Evolutionary conservation across 1,140 invertebrate species (phyloP).

Genomic region (Trialeurodes vaporariorum): DNA sequence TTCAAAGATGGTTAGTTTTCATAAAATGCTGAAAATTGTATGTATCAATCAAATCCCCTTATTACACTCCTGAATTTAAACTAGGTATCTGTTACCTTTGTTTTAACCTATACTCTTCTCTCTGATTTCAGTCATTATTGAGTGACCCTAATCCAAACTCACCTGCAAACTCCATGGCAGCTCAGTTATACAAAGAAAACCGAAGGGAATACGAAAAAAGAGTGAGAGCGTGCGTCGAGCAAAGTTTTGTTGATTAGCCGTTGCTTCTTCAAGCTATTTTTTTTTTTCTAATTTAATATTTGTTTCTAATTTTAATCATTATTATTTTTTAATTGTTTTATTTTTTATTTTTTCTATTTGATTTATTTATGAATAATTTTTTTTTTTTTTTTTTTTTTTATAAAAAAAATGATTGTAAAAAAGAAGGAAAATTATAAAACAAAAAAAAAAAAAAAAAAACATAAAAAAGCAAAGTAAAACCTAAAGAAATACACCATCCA

Average conservation of each 20-base stretch:
- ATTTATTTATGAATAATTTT: too few relatives aligned
- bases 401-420: neutral
- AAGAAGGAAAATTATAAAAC: neutral
- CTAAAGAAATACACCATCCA: too few relatives aligned
- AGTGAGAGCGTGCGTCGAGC: conserved; percentile 92
- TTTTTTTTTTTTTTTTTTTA: neutral
- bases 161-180: conserved; percentile 90
- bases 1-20: too few relatives aligned
- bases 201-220: conserved; percentile 91
- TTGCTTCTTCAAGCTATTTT: neutral
- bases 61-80: too few relatives aligned
- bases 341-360: neutral
- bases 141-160: conserved; percentile 96
- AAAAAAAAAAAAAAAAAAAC: neutral
- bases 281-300: neutral
- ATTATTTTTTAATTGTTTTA: neutral
- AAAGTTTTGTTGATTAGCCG: conserved; percentile 81
- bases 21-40: too few relatives aligned
- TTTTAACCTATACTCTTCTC: neutral
- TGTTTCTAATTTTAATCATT: neutral
- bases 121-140: conserved; percentile 59
- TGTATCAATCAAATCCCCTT: too few relatives aligned
- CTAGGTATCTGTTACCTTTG: too few relatives aligned
- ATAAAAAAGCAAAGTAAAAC: too few relatives aligned
- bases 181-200: conserved; percentile 92